phyloP scores from a whole-genome alignment of 2,888 invertebrate genomes.

The Dione juno region DNA sequence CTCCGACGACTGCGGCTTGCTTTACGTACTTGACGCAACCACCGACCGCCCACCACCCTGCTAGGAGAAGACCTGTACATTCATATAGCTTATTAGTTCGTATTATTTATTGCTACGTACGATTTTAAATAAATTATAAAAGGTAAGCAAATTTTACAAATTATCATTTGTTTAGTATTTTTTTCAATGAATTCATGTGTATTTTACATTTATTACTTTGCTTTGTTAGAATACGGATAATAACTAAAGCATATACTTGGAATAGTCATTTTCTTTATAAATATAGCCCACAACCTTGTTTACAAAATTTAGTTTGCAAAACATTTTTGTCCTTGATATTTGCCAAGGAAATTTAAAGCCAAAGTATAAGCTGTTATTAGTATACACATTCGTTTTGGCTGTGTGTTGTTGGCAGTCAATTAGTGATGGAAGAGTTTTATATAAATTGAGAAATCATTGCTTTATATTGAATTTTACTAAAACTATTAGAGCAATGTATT shows the following conservation, averaged over 20 bases:
- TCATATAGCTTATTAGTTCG: conserved; percentile 32
- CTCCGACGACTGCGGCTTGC: conserved; percentile 72
- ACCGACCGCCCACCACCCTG: conserved; percentile 84
- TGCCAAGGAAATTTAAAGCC: too few relatives aligned
- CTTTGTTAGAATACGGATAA: too few relatives aligned
- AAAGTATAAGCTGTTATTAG: too few relatives aligned
- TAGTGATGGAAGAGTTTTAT: neutral
- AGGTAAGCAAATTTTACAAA: neutral
- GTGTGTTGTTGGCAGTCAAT: neutral
- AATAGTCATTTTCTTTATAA: too few relatives aligned
- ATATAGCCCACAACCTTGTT: too few relatives aligned
- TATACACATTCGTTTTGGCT: neutral
- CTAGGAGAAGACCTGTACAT: conserved; percentile 80
- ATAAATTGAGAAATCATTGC: neutral
- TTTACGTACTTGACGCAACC: conserved; percentile 79
- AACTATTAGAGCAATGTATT: neutral
- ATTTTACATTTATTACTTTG: too few relatives aligned
- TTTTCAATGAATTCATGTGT: too few relatives aligned
- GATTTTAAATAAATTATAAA: neutral
- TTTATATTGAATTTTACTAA: too few relatives aligned
- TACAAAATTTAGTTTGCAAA: too few relatives aligned
- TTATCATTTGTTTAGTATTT: too few relatives aligned
- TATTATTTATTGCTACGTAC: neutral
- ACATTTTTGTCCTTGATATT: too few relatives aligned
- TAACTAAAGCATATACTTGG: too few relatives aligned